These are phyloP conservation scores for Albula glossodonta DNA, from an alignment of 2,113 vertebrate genomes.

Conservation along the genomic window DNA sequence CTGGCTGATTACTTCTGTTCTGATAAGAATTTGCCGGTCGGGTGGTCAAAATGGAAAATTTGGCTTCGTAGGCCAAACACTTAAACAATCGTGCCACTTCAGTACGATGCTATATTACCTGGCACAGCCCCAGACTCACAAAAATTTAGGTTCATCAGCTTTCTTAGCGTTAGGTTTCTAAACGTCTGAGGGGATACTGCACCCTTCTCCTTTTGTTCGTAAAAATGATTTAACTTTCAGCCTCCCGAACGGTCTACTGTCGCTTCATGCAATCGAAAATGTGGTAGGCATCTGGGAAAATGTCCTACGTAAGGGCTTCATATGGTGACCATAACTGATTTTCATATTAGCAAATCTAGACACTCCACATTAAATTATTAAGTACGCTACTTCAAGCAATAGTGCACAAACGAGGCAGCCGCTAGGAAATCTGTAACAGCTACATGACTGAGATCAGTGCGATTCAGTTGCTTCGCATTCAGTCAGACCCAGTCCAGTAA, in stretches of 20 bases:
- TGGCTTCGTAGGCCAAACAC: too few relatives aligned
- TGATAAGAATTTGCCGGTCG: too few relatives aligned
- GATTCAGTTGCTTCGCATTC: background rate
- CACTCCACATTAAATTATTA: background rate
- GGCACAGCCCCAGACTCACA: background rate
- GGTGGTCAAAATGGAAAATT: too few relatives aligned
- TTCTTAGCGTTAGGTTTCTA: background rate
- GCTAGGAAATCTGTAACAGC: too few relatives aligned
- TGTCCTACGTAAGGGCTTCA: too few relatives aligned
- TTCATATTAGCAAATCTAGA: too few relatives aligned
- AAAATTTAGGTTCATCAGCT: background rate
- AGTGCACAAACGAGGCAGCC: too few relatives aligned
- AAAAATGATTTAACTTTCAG: background rate
- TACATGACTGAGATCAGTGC: too few relatives aligned
- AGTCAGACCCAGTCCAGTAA: background rate
- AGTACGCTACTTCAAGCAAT: too few relatives aligned
- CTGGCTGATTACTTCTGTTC: too few relatives aligned
- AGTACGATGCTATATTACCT: background rate
- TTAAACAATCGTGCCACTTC: background rate
- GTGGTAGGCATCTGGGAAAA: too few relatives aligned
- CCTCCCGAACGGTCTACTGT: background rate
- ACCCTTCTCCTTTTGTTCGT: slow-evolving; percentile 22
- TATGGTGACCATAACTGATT: too few relatives aligned
- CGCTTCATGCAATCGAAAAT: background rate
- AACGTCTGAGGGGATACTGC: background rate